A percentile compares a stretch with the other conserved stretches of the same genome.
These are phyloP conservation scores for Ptilonorhynchus violaceus DNA, from an alignment of 2,113 vertebrate species.

Conservation along the genomic window DNA sequence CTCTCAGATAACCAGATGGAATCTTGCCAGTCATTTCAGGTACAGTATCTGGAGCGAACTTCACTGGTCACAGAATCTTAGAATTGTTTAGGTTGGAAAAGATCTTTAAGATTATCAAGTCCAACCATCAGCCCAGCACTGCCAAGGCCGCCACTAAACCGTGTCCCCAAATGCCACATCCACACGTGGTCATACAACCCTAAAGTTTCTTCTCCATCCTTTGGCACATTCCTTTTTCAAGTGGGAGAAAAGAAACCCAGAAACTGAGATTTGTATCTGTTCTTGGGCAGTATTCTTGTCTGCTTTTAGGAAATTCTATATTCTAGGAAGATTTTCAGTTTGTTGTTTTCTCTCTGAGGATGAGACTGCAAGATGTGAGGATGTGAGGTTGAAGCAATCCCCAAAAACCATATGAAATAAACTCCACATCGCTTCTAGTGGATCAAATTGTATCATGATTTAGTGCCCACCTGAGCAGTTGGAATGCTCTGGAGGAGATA, in stretches of 20 bases:
- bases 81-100: not conserved
- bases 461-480: not conserved
- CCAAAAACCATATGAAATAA: not conserved
- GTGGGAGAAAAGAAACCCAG: not conserved
- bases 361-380: not conserved
- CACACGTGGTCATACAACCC: not conserved
- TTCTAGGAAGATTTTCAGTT: not conserved
- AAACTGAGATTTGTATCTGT: not conserved
- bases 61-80: not conserved
- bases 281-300: not conserved
- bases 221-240: not conserved
- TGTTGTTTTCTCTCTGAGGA: not conserved
- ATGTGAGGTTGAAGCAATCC: not conserved
- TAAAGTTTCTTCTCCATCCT: not conserved
- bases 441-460: not conserved
- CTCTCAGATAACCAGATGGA: slow-evolving; percentile 92
- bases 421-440: not conserved
- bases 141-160: not conserved
- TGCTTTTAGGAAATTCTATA: not conserved
- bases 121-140: not conserved
- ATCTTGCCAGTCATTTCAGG: slow-evolving; percentile 88
- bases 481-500: not conserved
- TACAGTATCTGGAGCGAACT: slow-evolving; percentile 23
- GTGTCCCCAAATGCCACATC: not conserved
- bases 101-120: not conserved